Evolutionary conservation across 2,888 invertebrate genomes (phyloP).

Genomic region (Spialia ferax): DNA sequence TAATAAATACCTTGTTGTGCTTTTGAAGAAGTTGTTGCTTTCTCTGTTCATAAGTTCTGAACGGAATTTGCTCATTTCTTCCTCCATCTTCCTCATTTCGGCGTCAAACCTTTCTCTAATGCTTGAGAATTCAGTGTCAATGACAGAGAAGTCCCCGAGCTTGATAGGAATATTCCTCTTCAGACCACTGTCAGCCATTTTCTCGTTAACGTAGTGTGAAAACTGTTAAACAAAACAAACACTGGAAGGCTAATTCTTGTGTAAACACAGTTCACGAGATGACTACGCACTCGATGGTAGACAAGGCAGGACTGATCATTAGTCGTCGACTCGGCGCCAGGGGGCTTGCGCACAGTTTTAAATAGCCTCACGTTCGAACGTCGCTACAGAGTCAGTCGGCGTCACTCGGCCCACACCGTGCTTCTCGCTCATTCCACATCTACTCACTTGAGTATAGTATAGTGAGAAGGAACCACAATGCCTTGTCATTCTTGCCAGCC

Average conservation of each 20-base stretch:
- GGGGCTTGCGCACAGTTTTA: conserved; percentile 87
- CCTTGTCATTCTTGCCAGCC: conserved; percentile 50
- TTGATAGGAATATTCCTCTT: conserved; percentile 97
- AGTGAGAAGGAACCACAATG: conserved; percentile 52
- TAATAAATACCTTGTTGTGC: conserved; percentile 92
- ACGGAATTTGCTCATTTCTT: conserved; percentile 98
- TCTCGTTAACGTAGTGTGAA: conserved; percentile 64
- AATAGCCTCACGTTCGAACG: conserved; percentile 83
- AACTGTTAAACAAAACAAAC: conserved; percentile 82
- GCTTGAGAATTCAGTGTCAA: conserved; percentile 98
- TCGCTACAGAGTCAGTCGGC: conserved; percentile 68
- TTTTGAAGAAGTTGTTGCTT: conserved; percentile 96
- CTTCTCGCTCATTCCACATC: conserved; percentile 85
- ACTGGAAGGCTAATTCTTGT: conserved; percentile 72
- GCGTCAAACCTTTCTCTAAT: conserved; percentile 98
- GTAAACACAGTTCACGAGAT: conserved; percentile 80
- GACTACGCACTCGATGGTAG: conserved; percentile 76
- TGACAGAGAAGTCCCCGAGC: conserved; percentile 97
- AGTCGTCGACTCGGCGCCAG: conserved; percentile 83
- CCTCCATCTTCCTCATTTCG: conserved; percentile 99
- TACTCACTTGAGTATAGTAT: conserved; percentile 45
- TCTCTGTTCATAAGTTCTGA: conserved; percentile 97
- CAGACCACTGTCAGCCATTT: conserved; percentile 94
- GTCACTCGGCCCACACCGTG: conserved; percentile 81
- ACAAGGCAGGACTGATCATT: conserved; percentile 85